Conservation (phyloP, 2,888 invertebrate species). For the Macrosiphum euphorbiae region DNA sequence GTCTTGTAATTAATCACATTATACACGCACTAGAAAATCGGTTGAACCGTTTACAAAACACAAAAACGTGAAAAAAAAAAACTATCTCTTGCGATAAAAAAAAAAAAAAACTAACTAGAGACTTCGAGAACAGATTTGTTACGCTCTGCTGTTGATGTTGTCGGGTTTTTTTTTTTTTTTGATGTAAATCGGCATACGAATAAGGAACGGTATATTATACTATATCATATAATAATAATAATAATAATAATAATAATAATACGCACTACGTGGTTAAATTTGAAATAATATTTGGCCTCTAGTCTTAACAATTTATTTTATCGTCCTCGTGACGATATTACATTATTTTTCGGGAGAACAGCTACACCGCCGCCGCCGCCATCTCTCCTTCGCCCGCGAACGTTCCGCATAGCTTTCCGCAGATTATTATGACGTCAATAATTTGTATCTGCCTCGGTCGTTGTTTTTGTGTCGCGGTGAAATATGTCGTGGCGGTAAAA, state of each 20-base stretch:
- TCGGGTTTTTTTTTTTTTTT: neutral
- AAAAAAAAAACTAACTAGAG: conserved; percentile 5
- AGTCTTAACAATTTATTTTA: conserved; percentile 49
- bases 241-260: neutral
- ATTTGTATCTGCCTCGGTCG: neutral
- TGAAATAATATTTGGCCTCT: conserved; percentile 29
- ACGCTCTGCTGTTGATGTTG: neutral
- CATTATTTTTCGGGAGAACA: conserved; percentile 40
- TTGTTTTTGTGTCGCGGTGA: neutral
- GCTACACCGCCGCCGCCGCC: neutral
- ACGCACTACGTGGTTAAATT: conserved; percentile 51
- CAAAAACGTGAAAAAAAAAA: neutral
- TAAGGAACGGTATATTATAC: conserved; percentile 29
- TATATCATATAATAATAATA: too few species aligned
- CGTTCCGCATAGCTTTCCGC: neutral
- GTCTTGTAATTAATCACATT: conserved; percentile 36
- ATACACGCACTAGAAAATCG: conserved; percentile 2
- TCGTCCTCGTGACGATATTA: conserved; percentile 46
- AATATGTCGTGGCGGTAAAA: neutral
- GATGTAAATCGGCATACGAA: neutral
- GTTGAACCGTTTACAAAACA: neutral
- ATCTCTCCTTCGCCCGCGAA: neutral
- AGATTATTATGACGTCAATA: conserved; percentile 39
- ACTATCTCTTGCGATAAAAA: neutral
- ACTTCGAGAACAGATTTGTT: conserved; percentile 23